Percentiles rank a stretch among this genome's conserved stretches.
Evolutionary conservation across 2,888 invertebrate species (phyloP).

Genomic region (Leistus spinibarbis): DNA sequence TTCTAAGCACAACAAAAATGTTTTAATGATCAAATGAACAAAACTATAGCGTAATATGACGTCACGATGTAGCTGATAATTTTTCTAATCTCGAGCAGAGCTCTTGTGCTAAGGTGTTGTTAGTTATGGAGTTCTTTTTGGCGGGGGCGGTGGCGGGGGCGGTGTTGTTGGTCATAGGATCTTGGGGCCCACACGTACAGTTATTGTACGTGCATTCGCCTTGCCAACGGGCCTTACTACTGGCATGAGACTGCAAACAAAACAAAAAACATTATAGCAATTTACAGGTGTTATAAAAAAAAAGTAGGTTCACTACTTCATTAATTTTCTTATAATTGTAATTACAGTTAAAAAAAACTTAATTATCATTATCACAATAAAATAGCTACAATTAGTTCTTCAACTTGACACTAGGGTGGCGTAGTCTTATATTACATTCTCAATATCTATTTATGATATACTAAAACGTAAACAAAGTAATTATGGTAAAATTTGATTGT

Average conservation of each 20-base stretch:
- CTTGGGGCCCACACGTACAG: conserved; percentile 56
- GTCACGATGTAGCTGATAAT: conserved; percentile 61
- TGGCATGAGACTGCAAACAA: conserved; percentile 69
- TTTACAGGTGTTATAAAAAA: no score
- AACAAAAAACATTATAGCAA: conserved; percentile 43
- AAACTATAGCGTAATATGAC: conserved; percentile 56
- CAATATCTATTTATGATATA: no score
- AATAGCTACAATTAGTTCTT: background rate
- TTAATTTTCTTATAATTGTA: background rate
- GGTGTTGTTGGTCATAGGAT: conserved; percentile 46
- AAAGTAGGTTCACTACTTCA: no score
- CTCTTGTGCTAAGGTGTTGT: conserved; percentile 58
- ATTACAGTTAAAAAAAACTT: no score
- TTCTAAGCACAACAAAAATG: conserved; percentile 5
- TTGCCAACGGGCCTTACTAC: conserved; percentile 73
- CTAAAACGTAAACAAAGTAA: no score
- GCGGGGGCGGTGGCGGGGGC: conserved; percentile 15
- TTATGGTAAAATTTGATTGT: no score
- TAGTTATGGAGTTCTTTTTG: conserved; percentile 14
- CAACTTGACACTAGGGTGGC: background rate
- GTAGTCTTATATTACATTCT: no score
- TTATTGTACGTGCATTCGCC: conserved; percentile 65
- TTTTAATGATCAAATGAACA: background rate
- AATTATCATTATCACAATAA: background rate
- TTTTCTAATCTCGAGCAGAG: conserved; percentile 62